Percentiles rank a stretch among this genome's conserved stretches.
phyloP scores from a whole-genome alignment of 2,113 vertebrate genomes.

The Oceanites oceanicus region DNA sequence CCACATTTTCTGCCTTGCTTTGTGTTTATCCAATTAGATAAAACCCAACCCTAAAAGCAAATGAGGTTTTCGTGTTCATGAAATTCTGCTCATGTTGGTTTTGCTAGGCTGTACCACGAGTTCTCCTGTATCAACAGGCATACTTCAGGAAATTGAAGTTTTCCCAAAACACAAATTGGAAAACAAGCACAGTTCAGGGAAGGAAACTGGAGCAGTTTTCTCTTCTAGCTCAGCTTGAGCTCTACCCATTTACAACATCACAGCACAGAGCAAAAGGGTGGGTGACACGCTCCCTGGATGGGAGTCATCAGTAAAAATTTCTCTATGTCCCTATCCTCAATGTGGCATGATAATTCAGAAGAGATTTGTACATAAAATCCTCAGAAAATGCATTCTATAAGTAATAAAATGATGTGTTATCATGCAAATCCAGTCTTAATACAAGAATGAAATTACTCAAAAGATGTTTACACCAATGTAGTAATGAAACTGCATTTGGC shows the following conservation, averaged over 20 bases:
- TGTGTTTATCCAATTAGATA: background rate
- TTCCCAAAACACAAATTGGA: background rate
- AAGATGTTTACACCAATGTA: slow-evolving; percentile 58
- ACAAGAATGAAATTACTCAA: slow-evolving; percentile 34
- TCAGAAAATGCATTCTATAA: slow-evolving; percentile 27
- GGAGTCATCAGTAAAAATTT: slow-evolving; percentile 31
- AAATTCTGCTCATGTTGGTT: background rate
- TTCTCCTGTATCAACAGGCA: background rate
- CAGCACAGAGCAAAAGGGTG: background rate
- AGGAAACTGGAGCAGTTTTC: background rate
- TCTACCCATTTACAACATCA: background rate
- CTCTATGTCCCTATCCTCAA: background rate
- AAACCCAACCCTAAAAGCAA: background rate
- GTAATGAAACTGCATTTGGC: slow-evolving; percentile 55
- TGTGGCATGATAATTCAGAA: slow-evolving; percentile 17
- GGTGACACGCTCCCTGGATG: background rate
- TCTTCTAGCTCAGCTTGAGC: background rate
- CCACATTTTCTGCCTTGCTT: background rate
- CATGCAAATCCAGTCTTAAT: slow-evolving; percentile 52
- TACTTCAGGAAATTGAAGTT: background rate
- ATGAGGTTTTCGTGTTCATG: background rate
- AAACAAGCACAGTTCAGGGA: background rate
- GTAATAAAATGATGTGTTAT: slow-evolving; percentile 51
- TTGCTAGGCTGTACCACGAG: background rate
- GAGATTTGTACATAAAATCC: slow-evolving; percentile 25